Base-by-base conservation (phyloP, 2,113 vertebrate species). In the Elephantulus edwardii region DNA sequence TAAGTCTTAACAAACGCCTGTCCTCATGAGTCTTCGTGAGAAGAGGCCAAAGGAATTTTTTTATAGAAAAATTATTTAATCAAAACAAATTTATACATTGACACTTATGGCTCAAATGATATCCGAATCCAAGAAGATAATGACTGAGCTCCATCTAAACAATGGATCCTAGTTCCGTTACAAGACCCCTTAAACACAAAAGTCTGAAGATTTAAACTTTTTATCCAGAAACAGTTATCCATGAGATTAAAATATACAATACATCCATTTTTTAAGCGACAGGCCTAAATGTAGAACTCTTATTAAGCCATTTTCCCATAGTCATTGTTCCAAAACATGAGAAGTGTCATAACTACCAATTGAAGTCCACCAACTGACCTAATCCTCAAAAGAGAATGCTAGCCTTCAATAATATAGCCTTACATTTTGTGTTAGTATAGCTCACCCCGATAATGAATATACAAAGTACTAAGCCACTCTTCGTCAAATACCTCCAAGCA, bases 11-110 rank as follows among this genome's bases (percentile, higher is more conserved):
- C 24, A 75, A n/a, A n/a, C 20, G 22, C 30, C 54, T 52, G 38
- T 28, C 28, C 26, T 91, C 35, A 44, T 52, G 48, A 50, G 48
- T 50, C 44, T 6, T 0, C 0, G 26, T 42, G 52, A 50, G 8
- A 50, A 50, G 48, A 50, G 48, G n/a, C n/a, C n/a, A n/a, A n/a
- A n/a, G n/a, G n/a, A n/a, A n/a, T n/a, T n/a, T n/a, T n/a, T n/a
- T n/a, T n/a, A n/a, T 96, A 95, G 86, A 96, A 96, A 96, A 96
- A 90, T 60, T 68, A n/a, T 96, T 96, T 96, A 96, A 96, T 96
- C 88, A 93, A 96, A 96, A 93, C 89, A 95, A n/a, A 89, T 95
- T 95, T 93, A 91, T 95, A 96, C 75, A 35, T 94, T 89, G 76
- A 95, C 82, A 96, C 91, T 93, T 95, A 94, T 88, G 92, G 91